These are phyloP conservation scores for Microcebus lehilahytsara DNA, from an alignment of 2,113 vertebrate species.

Conservation along the genomic window DNA sequence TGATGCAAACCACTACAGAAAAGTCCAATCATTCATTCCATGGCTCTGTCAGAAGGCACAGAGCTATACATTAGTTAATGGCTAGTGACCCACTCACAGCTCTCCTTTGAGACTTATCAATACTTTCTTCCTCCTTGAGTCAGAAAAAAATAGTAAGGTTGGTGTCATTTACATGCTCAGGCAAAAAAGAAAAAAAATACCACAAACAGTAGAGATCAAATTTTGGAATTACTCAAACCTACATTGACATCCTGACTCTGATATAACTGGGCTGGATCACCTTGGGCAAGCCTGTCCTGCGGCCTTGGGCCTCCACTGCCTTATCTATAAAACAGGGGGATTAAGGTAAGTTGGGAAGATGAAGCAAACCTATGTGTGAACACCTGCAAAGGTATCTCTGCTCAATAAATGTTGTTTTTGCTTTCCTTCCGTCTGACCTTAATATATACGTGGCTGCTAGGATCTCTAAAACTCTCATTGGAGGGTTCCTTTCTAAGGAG, in stretches of 20 bases:
- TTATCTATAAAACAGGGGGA: neutral
- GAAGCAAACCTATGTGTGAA: neutral
- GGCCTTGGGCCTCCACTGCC: neutral
- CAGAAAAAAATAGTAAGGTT: neutral
- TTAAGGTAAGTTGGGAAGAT: neutral
- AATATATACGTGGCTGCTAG: neutral
- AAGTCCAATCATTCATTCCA: neutral
- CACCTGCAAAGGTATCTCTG: neutral
- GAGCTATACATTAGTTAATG: neutral
- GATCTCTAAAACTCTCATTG: neutral
- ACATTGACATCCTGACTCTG: neutral
- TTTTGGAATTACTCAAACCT: neutral
- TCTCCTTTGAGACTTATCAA: neutral
- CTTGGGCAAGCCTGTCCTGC: neutral
- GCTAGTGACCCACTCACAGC: neutral
- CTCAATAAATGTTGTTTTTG: neutral
- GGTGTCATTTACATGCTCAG: neutral
- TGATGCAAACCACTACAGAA: neutral
- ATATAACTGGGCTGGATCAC: neutral
- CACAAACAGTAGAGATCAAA: neutral
- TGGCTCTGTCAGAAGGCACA: neutral
- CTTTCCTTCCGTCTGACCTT: neutral
- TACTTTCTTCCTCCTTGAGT: neutral
- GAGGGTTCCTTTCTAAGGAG: neutral
- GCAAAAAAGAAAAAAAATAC: neutral